Base-by-base conservation (phyloP, 2,888 invertebrate species). In the Scaptodrosophila latifasciaeformis region DNA sequence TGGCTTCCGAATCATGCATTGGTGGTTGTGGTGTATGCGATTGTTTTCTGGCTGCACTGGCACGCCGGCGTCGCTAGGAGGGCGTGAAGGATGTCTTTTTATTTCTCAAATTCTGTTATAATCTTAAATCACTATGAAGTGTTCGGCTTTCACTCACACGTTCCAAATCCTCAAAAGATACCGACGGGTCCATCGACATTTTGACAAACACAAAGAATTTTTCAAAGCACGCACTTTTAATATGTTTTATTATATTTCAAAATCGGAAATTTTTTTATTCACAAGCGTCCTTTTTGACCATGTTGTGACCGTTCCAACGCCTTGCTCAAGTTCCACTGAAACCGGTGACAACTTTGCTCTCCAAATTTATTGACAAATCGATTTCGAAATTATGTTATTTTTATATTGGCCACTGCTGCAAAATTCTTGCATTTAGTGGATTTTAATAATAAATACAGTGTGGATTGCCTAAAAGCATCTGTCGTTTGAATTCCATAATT, bases 311-410 rank as follows among this genome's bases (percentile, higher is more conserved):
- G 68, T 54, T 43, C 46, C 54, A 59, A 56, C 70, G 79, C 70
- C 72, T 77, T 76, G 82, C 66, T 69, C 61, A 72, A 72, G 65
- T 53, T 81, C 72, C 70, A 81, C 81, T 83, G 71, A 83, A 83
- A 79, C 62, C 60, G 45, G 54, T 49, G 59, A 58, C 60, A 49
- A 48, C 29, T 61, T 58, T 70, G 78, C 53, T 57, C 54, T 59
- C 55, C 64, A 70, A 82, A 70, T 81, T 79, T 83, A 81, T 81
- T 81, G 81, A 82, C 74, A 72, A 81, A 83, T 83, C 81, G 83
- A 81, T 76, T 75, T 61, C 49, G 65, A 77, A 72, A 44, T 53
- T 64, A 21, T 50, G 46, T 44, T 56, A 42, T 51, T 58, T 52
- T 56, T 52, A 44, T 52, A 48, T 12, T 12, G 44, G 46, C 54